Evolutionary conservation across 1,140 invertebrate species (phyloP), one percentile per base, ranked within the genome.

Genomic region (Zeugodacus cucurbitae): DNA sequence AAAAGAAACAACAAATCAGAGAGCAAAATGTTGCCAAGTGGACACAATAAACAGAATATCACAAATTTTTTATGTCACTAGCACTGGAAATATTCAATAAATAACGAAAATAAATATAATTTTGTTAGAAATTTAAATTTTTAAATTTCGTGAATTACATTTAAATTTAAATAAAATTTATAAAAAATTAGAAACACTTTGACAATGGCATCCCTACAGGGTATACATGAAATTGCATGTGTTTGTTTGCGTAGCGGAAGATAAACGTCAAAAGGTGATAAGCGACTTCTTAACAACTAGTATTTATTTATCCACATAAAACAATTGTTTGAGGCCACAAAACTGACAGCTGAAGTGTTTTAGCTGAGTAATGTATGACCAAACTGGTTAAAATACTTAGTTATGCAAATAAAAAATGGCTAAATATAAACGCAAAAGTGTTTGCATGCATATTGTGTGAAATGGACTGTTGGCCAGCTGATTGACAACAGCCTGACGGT

Each of bases 261-360:
- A 74, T 37, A 41, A 37, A 41, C 34, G 32, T 74, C 34, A 74
- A 41, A 41, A 74, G 5, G 11, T 74, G 67, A 74, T 74, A 74
- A 74, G 32, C 67, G 67, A 3, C n/a, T 32, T 29, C 29, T 67
- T 37, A 37, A 32, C 58, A 22, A 22, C 22, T 62, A 64, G 1
- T 29, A 41, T 74, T 74, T 22, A 17, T 34, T 41, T 74, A 41
- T 41, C 67, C 20, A 37, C 67, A 74, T 32, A 74, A 34, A 74
- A 41, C 34, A 74, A 74, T 37, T 37, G 34, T 74, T 74, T 74
- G 67, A 37, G 41, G 67, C 67, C 14, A 20, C 17, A 74, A 34
- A 74, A 74, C 14, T 74, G 34, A 74, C 67, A 74, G 67, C 67
- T 74, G 34, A 74, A 74, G 22, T 34, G 34, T 74, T 74, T 74